Conservation (phyloP, 2,797 vertebrate species). For the Distichodus sexfasciatus region DNA sequence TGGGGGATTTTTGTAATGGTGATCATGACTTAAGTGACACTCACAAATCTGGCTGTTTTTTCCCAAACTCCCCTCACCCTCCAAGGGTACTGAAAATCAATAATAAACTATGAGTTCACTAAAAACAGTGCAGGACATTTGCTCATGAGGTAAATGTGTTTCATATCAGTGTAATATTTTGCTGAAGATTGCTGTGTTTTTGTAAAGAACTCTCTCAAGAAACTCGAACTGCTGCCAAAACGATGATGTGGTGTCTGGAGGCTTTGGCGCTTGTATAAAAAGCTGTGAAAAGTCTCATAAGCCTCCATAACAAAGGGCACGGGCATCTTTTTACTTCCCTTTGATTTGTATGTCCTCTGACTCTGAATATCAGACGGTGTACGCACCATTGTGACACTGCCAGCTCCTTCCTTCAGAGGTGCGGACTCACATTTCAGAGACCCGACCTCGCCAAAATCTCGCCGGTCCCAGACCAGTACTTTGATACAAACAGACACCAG, state of each 20-base stretch:
- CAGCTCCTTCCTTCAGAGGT: conserved; percentile 19
- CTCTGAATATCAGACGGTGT: conserved; percentile 20
- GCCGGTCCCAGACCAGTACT: not conserved
- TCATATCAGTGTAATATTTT: too few relatives aligned
- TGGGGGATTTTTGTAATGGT: too few relatives aligned
- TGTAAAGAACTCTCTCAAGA: too few relatives aligned
- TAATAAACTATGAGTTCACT: too few relatives aligned
- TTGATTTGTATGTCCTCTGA: conserved; percentile 31
- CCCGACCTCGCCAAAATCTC: not conserved
- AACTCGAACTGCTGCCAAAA: too few relatives aligned
- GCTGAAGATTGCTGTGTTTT: too few relatives aligned
- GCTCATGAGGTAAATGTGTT: too few relatives aligned
- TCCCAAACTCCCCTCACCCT: too few relatives aligned
- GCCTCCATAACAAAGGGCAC: conserved; percentile 34
- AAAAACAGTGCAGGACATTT: too few relatives aligned
- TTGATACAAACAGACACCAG: not conserved
- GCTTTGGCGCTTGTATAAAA: conserved; percentile 8
- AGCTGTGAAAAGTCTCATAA: conserved; percentile 18
- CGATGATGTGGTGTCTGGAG: conserved; percentile 28
- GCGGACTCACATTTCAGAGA: conserved; percentile 30
- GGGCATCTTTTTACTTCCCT: conserved; percentile 35
- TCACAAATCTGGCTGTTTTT: too few relatives aligned
- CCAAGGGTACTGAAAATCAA: too few relatives aligned
- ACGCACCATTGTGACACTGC: conserved; percentile 24
- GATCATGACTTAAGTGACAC: too few relatives aligned